Conservation (phyloP, 2,797 vertebrate genomes). For the Intellagama lesueurii region DNA sequence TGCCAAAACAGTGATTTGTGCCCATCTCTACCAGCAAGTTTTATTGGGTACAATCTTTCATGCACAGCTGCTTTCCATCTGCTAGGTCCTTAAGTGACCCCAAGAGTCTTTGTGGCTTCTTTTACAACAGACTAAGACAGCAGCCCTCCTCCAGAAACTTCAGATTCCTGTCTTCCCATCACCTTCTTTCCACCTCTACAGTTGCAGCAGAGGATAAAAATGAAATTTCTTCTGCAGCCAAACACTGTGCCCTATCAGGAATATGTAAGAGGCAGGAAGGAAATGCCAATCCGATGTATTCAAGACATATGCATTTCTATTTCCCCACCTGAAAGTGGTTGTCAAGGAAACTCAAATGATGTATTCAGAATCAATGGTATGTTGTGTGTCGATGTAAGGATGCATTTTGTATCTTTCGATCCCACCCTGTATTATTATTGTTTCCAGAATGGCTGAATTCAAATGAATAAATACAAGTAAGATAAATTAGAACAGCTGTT, state of each 20-base stretch:
- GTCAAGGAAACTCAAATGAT: slow-evolving; percentile 8
- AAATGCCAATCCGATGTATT: neutral
- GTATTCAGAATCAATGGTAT: neutral
- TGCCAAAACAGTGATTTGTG: too few species aligned
- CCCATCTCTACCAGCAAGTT: too few species aligned
- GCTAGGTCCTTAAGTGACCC: too few species aligned
- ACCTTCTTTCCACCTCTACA: neutral
- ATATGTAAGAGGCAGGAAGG: neutral
- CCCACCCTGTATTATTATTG: neutral
- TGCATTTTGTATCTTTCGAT: neutral
- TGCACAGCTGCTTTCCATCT: too few species aligned
- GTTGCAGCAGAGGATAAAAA: neutral
- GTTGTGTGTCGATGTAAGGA: neutral
- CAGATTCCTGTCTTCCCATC: neutral
- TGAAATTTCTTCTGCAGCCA: neutral
- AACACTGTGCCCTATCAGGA: neutral
- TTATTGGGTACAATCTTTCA: too few species aligned
- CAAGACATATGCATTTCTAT: neutral
- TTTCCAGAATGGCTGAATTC: neutral
- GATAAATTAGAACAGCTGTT: too few species aligned
- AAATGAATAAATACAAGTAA: too few species aligned
- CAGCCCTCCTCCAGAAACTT: too few species aligned
- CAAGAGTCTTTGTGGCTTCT: too few species aligned
- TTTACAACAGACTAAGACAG: too few species aligned
- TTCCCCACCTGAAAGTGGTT: neutral